Evolutionary conservation across 92 coral and sea anemone species (phyloP), one percentile per base, ranked within the genome.

Genomic region (Heteractis magnifica): DNA sequence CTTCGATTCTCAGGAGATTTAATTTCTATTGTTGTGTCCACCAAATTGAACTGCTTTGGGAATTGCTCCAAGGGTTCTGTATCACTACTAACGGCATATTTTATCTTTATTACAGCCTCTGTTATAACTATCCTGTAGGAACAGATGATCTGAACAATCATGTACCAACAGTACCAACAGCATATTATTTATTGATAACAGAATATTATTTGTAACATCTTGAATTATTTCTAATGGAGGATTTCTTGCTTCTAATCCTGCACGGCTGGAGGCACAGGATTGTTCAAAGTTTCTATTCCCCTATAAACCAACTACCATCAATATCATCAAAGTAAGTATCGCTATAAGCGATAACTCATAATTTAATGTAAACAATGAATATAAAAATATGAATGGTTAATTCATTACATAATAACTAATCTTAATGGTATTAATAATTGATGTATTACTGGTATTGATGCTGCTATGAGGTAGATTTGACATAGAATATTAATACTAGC

Each of bases 341-440:
- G 83, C 88, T 85, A 65, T 56, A 60, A 70, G 88, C 88, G 78
- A 85, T 85, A 72, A 85, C 88, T 7, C 65, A 78, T 71, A 77
- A 85, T 85, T 85, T 85, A 85, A 85, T 85, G 52, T 85, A 85
- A 85, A 85, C 83, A 85, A 50, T 18, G 60, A 16, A 76, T 50
- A 76, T 76, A 1, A 76, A 20, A 55, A 18, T 3, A 64, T 64
- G 3, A 18, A 68, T 68, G 10, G 49, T 21, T 23, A 26, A 68
- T 68, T 68, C 8, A 62, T 20, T 68, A 68, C 9, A 68, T 68
- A 0, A 21, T 68, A 68, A 62, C 15, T 10, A 68, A 21, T 68
- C 20, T 9, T 20, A 23, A 68, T 68, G 12, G 20, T 16, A 68
- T 68, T 20, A 68, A 20, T 68, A 68, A 23, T 68, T 20, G 70